phyloP scores from a whole-genome alignment of 2,113 vertebrate species.

The Daphoenositta chrysoptera region DNA sequence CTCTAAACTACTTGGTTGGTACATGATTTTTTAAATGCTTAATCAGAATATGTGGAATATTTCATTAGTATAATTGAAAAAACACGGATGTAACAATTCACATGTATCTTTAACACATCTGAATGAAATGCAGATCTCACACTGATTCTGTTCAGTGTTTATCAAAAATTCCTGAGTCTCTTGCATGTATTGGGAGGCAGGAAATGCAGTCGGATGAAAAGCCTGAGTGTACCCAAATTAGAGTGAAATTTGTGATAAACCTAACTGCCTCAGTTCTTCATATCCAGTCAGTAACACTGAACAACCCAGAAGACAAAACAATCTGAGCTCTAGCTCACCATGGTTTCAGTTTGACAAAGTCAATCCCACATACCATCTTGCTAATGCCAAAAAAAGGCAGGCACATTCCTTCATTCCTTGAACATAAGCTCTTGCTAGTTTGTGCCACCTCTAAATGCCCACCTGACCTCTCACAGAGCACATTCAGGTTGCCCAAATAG shows the following conservation, averaged over 20 bases:
- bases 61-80: not conserved
- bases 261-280: not conserved
- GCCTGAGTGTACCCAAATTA: not conserved
- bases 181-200: not conserved
- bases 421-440: not conserved
- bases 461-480: not conserved
- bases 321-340: not conserved
- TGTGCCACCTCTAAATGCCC: not conserved
- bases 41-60: not conserved
- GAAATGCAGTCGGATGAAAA: not conserved
- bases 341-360: not conserved
- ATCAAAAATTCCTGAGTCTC: not conserved
- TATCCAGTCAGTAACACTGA: not conserved
- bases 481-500: not conserved
- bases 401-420: not conserved
- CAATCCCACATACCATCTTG: not conserved
- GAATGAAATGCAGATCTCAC: not conserved
- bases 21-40: not conserved
- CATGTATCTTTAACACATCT: not conserved
- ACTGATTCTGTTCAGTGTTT: not conserved
- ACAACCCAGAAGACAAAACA: not conserved
- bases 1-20: not conserved
- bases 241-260: not conserved
- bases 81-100: not conserved
- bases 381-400: not conserved